Percentiles rank a stretch among this genome's conserved stretches.
phyloP scores from a whole-genome alignment of 2,888 invertebrate genomes.

The Drosophila mulleri region DNA sequence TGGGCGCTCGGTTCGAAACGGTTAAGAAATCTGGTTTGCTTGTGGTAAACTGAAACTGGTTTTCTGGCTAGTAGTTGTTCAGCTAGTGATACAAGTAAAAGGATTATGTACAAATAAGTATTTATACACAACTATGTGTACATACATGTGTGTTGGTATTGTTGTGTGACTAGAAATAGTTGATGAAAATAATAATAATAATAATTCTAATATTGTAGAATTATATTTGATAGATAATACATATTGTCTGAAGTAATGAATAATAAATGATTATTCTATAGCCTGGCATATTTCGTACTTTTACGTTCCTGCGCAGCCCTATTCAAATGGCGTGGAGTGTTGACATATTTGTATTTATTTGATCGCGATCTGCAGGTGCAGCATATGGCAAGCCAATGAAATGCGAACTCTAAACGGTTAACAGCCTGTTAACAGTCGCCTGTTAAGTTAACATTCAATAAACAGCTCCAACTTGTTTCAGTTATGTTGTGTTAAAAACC shows the following conservation, averaged over 20 bases:
- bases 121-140: neutral
- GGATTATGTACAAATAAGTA: slow-evolving; percentile 47
- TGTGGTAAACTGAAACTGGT: slow-evolving; percentile 56
- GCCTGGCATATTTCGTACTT: neutral
- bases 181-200: slow-evolving; percentile 6
- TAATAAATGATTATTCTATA: too few relatives aligned
- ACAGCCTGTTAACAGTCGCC: slow-evolving; percentile 44
- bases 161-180: slow-evolving; percentile 24
- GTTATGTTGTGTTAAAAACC: slow-evolving; percentile 65
- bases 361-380: slow-evolving; percentile 69
- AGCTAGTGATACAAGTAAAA: slow-evolving; percentile 60
- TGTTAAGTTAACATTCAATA: slow-evolving; percentile 61
- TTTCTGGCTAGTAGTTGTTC: slow-evolving; percentile 47
- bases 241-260: neutral
- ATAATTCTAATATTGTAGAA: neutral
- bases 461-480: slow-evolving; percentile 64
- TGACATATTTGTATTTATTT: slow-evolving; percentile 50
- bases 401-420: slow-evolving; percentile 55
- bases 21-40: slow-evolving; percentile 63
- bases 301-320: slow-evolving; percentile 3
- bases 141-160: slow-evolving; percentile 8
- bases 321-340: slow-evolving; percentile 32
- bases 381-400: slow-evolving; percentile 47
- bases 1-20: slow-evolving; percentile 67
- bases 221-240: neutral